Base-by-base conservation (phyloP, 2,113 vertebrate species). In the Todiramphus saurophagus region DNA sequence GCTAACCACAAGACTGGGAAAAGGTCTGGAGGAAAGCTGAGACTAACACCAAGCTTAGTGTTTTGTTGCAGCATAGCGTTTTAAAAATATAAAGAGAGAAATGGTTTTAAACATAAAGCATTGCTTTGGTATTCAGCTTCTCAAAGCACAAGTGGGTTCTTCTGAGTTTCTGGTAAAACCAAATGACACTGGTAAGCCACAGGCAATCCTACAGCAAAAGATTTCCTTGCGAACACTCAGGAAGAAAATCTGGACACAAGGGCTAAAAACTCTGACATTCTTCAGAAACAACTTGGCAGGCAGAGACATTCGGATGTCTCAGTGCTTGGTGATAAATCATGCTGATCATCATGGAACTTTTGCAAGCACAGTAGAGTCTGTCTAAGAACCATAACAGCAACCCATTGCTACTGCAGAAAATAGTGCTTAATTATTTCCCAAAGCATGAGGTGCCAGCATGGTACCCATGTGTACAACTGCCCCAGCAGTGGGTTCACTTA, bases 361-460 rank as follows among this genome's bases (percentile, higher is more conserved):
- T 48, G 17, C 37, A 56, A 50, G 76, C 41, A 15, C 39, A 17
- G 6, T 3, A 44, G 24, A 7, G 39, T 53, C 64, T 83, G 28
- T 58, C n/a, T 78, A 73, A 41, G 24, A 75, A 63, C n/a, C 11
- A 25, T 2, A 41, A 70, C 5, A 37, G 7, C 17, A 68, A 9
- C 8, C 35, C 56, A 41, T 37, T 1, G 1, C 27, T 59, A 0
- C 31, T 43, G 69, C 70, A 81, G 50, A 13, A 62, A 41, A 83
- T 3, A 1, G 4, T 41, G 27, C 18, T 50, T 70, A 44, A 10
- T 11, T 11, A 9, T 55, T 41, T 10, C 31, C 43, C 4, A 1
- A 84, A 0, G 28, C 16, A 8, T n/a, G 5, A 25, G 37, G 24
- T 51, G 44, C 13, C 39, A 51, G 6, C 16, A 7, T 1, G 11